A percentile compares a stretch with the other conserved stretches of the same genome.
Evolutionary conservation across 2,797 vertebrate genomes (phyloP).

Genomic region (Enteromius anoplus): DNA sequence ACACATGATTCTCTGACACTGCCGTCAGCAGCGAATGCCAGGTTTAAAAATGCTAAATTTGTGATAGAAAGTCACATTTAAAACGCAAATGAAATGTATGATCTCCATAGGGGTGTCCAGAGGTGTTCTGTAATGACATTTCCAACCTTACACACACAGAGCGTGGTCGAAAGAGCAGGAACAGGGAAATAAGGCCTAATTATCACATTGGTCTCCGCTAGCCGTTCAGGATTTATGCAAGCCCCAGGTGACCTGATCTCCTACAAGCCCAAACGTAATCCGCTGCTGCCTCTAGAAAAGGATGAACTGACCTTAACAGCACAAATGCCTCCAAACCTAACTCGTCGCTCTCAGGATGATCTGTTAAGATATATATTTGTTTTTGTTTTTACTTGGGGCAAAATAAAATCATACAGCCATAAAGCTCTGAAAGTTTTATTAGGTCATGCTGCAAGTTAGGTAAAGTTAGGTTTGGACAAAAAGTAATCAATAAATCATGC

Average conservation of each 20-base stretch:
- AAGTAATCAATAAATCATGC: neutral
- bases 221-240: slow-evolving; percentile 35
- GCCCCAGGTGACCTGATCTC: slow-evolving; percentile 36
- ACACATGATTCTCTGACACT: slow-evolving; percentile 1
- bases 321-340: slow-evolving; percentile 36
- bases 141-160: slow-evolving; percentile 36
- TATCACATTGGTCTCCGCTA: slow-evolving; percentile 51
- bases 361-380: slow-evolving; percentile 13
- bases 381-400: slow-evolving; percentile 10
- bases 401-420: slow-evolving; percentile 19
- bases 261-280: slow-evolving; percentile 24
- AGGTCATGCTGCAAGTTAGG: slow-evolving; percentile 23
- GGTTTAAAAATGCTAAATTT: slow-evolving; percentile 18
- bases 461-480: neutral
- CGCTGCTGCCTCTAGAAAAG: slow-evolving; percentile 20
- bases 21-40: neutral
- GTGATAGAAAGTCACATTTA: slow-evolving; percentile 46
- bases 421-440: slow-evolving; percentile 27
- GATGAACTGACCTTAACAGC: slow-evolving; percentile 57
- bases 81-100: slow-evolving; percentile 55
- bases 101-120: slow-evolving; percentile 54
- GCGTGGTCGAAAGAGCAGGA: slow-evolving; percentile 47
- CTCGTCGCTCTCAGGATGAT: slow-evolving; percentile 49
- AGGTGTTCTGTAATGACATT: slow-evolving; percentile 66
- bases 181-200: slow-evolving; percentile 41